Evolutionary conservation across 2,888 invertebrate genomes (phyloP), one percentile per base, ranked within the genome.

Genomic region (Heteromurus nitidus): DNA sequence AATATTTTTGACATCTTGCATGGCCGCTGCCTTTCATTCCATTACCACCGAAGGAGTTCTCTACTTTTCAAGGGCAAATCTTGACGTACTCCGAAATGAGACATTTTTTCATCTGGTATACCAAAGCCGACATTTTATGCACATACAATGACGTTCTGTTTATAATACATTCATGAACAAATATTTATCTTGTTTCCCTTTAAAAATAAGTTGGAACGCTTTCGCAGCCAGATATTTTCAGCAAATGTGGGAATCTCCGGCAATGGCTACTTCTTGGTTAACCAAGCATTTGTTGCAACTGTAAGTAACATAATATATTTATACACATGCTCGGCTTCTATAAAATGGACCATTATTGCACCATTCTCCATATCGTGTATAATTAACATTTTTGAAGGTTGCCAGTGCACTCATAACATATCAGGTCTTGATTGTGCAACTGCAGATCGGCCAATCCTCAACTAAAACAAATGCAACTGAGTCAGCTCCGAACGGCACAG

Each of bases 31-130:
- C 1, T 62, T 62, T 62, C 31, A 62, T 62, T 30, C 28, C 1
- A 24, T 9, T n/a, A 62, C 31, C n/a, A 62, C 62, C n/a, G 11
- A 31, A 1, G 62, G 62, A n/a, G 18, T 62, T 20, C 36, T 62
- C 11, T 62, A 31, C 11, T 31, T 62, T 30, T 30, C 62, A 62
- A 62, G 62, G 36, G 62, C 62, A 20, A 31, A 24, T 11, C n/a
- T 62, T 1, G 36, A 31, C 13, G 11, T 62, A 3, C 18, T 62
- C 7, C 13, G n/a, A 20, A 36, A 20, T 62, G 62, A 62, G 26
- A 62, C 62, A 20, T 62, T 62, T 31, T 62, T 62, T n/a, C 11
- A 62, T 36, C 11, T 62, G 62, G 62, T 62, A 60, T n/a, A 53
- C n/a, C n/a, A n/a, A n/a, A n/a, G n/a, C n/a, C n/a, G n/a, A n/a